Base-by-base conservation (phyloP, 1,140 invertebrate genomes). In the Theocolax elegans region DNA sequence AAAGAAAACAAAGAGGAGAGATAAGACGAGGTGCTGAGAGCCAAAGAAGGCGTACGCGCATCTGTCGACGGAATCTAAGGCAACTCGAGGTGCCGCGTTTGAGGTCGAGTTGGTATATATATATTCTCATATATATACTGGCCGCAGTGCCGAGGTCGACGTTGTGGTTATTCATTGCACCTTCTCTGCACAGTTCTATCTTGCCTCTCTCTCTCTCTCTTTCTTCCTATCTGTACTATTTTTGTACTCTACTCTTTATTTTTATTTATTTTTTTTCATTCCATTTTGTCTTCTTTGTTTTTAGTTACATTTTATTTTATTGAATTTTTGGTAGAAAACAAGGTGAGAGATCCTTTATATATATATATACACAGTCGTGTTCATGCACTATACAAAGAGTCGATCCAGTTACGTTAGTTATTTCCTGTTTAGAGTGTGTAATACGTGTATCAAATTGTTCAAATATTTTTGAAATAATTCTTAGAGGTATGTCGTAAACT, bases 171-270 rank as follows among this genome's bases (percentile, higher is more conserved):
- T 72, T 74, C 59, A 70, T 74, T 76, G 78, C 80, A 82, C 81
- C 72, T 79, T 81, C 75, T 77, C 68, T 77, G 78, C 80, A 83
- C 80, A 74, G 56, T 56, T 74, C 66, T 79, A 74, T 75, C 68
- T 76, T 35, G 29, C 73, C 58, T 67, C 53, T 74, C 46, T 63
- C 2, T 67, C 66, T 72, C 53, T 72, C 44, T 40, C 19, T 27
- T 25, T 23, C 42, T 54, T 38, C 25, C 48, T 49, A 8, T 31
- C 10, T 19, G 58, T 51, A 19, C 35, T 71, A 23, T 53, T 6
- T 40, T n/a, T n/a, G n/a, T n/a, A n/a, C n/a, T n/a, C n/a, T n/a
- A n/a, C 17, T 49, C 21, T 42, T 48, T 40, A 59, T 51, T 59
- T 31, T 23, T 42, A 31, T 49, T n/a, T n/a, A n/a, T n/a, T n/a